phyloP scores from a whole-genome alignment of 1,140 invertebrate genomes.

The Drosophila athabasca region DNA sequence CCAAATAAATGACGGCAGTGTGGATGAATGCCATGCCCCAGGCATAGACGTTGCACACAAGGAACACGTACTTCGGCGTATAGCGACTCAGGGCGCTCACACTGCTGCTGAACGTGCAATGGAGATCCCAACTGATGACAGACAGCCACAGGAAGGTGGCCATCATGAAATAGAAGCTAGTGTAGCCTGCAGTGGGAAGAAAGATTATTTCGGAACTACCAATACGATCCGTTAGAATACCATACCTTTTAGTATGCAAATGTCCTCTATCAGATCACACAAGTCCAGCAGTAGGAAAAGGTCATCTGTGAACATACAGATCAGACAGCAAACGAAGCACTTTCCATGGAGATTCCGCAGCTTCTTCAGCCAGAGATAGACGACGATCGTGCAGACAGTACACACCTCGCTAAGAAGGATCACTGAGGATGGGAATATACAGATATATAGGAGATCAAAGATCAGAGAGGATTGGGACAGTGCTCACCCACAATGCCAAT shows the following conservation, averaged over 20 bases:
- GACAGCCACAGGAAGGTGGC: slow-evolving; percentile 91
- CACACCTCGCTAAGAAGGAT: slow-evolving; percentile 88
- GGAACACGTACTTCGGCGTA: slow-evolving; percentile 84
- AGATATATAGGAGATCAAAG: not conserved
- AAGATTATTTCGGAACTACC: not conserved
- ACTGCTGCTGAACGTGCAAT: slow-evolving; percentile 87
- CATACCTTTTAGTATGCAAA: slow-evolving; percentile 18
- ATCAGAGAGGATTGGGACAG: not conserved
- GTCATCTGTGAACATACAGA: slow-evolving; percentile 86
- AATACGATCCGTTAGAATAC: slow-evolving; percentile 2
- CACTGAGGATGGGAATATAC: slow-evolving; percentile 81
- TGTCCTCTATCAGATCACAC: not conserved
- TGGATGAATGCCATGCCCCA: slow-evolving; percentile 87
- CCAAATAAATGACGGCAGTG: slow-evolving; percentile 78
- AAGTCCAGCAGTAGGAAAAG: slow-evolving; percentile 85
- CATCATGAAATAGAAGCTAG: slow-evolving; percentile 90
- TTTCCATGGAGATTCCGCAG: slow-evolving; percentile 89
- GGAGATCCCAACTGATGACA: slow-evolving; percentile 90
- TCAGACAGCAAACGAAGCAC: slow-evolving; percentile 89
- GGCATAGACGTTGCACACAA: slow-evolving; percentile 88
- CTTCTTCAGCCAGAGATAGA: slow-evolving; percentile 88
- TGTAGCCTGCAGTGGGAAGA: slow-evolving; percentile 84
- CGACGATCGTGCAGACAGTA: slow-evolving; percentile 87
- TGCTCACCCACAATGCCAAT: slow-evolving; percentile 21
- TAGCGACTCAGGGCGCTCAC: slow-evolving; percentile 56